These are phyloP conservation scores for Podocnemis expansa DNA, from an alignment of 2,113 vertebrate genomes.

Conservation along the genomic window DNA sequence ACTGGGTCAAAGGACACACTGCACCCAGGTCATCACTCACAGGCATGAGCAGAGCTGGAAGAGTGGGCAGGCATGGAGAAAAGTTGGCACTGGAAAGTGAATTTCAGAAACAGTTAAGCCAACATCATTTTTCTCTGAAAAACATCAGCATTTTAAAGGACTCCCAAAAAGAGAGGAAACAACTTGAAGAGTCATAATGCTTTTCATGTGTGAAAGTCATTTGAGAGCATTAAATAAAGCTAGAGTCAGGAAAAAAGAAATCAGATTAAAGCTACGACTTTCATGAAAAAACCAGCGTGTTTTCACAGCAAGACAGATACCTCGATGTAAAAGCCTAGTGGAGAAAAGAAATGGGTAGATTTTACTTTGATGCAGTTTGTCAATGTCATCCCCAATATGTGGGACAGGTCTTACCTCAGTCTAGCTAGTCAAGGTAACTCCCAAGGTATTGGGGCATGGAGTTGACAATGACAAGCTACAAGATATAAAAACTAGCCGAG, in stretches of 20 bases:
- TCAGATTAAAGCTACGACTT: not conserved
- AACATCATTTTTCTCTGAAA: not conserved
- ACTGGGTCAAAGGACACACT: not conserved
- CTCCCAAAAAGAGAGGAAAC: no score
- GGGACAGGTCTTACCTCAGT: not conserved
- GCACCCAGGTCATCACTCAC: not conserved
- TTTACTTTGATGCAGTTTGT: accelerated
- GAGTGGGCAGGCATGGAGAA: not conserved
- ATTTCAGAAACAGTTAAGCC: not conserved
- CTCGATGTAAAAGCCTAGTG: accelerated
- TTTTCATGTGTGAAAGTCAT: not conserved
- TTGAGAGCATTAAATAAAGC: not conserved
- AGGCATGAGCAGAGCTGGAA: not conserved
- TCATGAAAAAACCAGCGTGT: not conserved
- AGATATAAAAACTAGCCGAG: not conserved
- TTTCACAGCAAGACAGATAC: not conserved
- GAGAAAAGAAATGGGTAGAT: accelerated
- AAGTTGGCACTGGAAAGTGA: accelerated
- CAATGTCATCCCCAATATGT: not conserved
- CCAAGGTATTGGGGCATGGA: not conserved
- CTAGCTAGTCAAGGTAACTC: accelerated
- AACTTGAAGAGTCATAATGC: not conserved
- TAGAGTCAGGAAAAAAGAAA: not conserved
- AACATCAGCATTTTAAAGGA: not conserved
- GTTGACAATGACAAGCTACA: not conserved